Evolutionary conservation across 1,140 invertebrate genomes (phyloP).

Genomic region (Phocides pigmalion): DNA sequence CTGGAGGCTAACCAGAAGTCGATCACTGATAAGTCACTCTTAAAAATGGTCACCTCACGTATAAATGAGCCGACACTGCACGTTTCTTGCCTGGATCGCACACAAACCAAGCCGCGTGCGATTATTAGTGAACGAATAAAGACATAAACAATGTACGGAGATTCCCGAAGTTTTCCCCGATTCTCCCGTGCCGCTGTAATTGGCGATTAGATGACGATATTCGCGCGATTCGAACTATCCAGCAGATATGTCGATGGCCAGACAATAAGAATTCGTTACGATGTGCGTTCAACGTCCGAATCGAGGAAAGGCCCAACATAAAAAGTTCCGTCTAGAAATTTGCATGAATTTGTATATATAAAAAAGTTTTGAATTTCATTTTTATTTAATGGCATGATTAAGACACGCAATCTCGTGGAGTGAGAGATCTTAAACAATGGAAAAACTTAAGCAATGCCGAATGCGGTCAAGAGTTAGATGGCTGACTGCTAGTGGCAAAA

Average conservation of each 20-base stretch:
- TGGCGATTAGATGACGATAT: constrained; percentile 65
- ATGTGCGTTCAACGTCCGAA: neutral
- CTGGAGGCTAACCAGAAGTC: too few species aligned
- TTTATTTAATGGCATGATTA: too few species aligned
- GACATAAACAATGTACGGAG: constrained; percentile 69
- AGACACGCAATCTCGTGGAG: too few species aligned
- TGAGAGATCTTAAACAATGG: too few species aligned
- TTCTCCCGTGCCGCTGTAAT: constrained; percentile 62
- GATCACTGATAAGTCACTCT: too few species aligned
- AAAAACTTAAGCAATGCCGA: too few species aligned
- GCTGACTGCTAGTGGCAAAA: too few species aligned
- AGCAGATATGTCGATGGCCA: constrained; percentile 14
- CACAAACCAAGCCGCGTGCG: neutral
- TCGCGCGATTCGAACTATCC: constrained; percentile 37
- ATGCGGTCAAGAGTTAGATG: too few species aligned
- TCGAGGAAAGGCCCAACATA: neutral
- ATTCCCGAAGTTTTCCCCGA: constrained; percentile 59
- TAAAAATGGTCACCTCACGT: too few species aligned
- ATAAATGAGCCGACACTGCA: too few species aligned
- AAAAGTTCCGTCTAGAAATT: neutral
- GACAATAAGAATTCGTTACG: neutral
- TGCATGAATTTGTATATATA: neutral
- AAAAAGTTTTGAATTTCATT: too few species aligned
- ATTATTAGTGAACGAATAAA: constrained; percentile 66
- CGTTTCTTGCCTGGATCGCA: too few species aligned